These are phyloP conservation scores for Psophia crepitans DNA, from an alignment of 2,113 vertebrate genomes.

Conservation along the genomic window DNA sequence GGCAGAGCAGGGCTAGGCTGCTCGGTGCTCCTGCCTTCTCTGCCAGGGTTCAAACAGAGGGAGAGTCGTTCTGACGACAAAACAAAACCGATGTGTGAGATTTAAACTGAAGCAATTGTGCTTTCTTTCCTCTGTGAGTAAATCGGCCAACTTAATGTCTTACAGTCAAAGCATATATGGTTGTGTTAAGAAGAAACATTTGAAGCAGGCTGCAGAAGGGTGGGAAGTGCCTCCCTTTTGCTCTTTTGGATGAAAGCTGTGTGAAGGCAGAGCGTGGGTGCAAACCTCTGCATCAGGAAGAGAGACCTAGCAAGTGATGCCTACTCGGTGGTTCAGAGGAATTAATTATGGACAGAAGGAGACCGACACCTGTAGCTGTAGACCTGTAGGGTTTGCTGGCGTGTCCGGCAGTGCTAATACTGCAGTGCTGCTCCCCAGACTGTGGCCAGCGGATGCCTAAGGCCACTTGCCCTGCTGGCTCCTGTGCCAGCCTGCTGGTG, in stretches of 20 bases:
- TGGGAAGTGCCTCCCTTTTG: neutral
- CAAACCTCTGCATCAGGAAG: neutral
- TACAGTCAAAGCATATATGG: neutral
- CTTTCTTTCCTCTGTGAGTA: neutral
- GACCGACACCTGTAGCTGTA: neutral
- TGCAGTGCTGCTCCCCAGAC: neutral
- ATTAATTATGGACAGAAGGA: neutral
- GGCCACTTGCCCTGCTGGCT: neutral
- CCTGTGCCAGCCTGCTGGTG: neutral
- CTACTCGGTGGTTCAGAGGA: accelerated
- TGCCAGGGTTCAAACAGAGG: neutral
- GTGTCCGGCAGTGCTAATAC: neutral
- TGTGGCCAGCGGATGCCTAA: neutral
- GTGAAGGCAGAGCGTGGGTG: neutral
- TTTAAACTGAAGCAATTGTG: neutral
- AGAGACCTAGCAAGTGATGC: neutral
- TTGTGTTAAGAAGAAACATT: neutral
- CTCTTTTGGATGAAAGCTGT: neutral
- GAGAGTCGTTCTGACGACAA: neutral
- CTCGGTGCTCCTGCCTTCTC: neutral
- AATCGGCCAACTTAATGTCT: neutral
- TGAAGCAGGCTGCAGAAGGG: neutral
- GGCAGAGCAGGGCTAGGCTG: neutral
- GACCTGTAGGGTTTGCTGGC: neutral
- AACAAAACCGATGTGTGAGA: neutral